Evolutionary conservation across 2,113 vertebrate genomes (phyloP), one percentile per base, ranked within the genome.

Genomic region (Cyanistes caeruleus): DNA sequence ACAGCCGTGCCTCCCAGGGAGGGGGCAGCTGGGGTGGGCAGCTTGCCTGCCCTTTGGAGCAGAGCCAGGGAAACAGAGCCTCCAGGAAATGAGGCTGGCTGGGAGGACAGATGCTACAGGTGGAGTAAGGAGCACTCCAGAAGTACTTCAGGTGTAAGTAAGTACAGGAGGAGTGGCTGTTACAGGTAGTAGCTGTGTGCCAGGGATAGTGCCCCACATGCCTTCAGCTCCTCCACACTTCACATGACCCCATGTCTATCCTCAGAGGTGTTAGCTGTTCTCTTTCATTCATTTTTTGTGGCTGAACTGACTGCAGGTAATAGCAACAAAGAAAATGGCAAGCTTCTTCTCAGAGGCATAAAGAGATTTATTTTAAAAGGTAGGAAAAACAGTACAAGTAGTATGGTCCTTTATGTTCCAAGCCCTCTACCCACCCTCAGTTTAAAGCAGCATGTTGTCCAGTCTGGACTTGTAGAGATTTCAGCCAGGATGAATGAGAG

Each of bases 11-110:
- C 49, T 51, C 12, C 24, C 27, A 72, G 27, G 39, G 33, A 52
- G 2, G 3, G n/a, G 11, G 10, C 37, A 72, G 52, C 19, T 2
- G 1, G 10, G 17, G 33, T 33, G 24, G 44, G 58, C n/a, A 68
- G 72, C 1, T 0, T 10, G 18, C 23, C 24, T 69, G 17, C 30
- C 28, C n/a, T 37, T 46, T 0, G 0, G 49, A 7, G 24, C n/a
- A 49, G 51, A 70, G 39, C 37, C 41, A 31, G 49, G 33, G 62
- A 76, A 51, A 30, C 9, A 5, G 10, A 89, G 31, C 7, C 31
- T 28, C 1, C 2, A 19, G 39, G 49, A 63, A 22, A 62, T 2
- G 33, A 89, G 19, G 27, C 1, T 72, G 78, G 56, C 7, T 18
- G 13, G 28, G 5, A 69, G 33, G 10, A 28, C 35, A 79, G 37